Conservation (phyloP, 2,888 invertebrate genomes). For the Noctua janthina region DNA sequence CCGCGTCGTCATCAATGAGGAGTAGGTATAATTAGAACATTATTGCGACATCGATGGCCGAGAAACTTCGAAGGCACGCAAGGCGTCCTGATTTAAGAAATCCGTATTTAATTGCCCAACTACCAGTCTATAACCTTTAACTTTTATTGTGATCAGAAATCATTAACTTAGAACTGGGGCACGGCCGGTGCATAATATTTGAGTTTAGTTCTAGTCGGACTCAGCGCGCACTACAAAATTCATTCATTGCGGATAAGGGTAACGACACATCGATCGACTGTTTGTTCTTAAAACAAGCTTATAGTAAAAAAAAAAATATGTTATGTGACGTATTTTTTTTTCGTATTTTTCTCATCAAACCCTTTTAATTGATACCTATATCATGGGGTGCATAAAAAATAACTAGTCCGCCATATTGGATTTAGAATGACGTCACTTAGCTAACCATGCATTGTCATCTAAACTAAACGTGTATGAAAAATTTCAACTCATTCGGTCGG, state of each 20-base stretch:
- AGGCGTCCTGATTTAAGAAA: conserved; percentile 62
- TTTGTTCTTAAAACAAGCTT: background rate
- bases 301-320: background rate
- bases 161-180: conserved; percentile 57
- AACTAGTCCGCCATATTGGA: background rate
- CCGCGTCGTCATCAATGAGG: conserved; percentile 14
- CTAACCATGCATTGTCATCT: background rate
- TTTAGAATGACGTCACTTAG: background rate
- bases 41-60: conserved; percentile 45
- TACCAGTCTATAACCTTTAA: conserved; percentile 67
- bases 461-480: no score
- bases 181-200: conserved; percentile 63
- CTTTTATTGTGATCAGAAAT: conserved; percentile 72
- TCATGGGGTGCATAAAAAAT: no score
- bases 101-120: conserved; percentile 55
- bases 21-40: conserved; percentile 46
- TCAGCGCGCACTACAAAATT: background rate
- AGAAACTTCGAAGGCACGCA: conserved; percentile 57
- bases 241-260: background rate
- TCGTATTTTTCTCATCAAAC: no score
- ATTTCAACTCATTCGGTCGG: no score
- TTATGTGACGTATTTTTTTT: no score
- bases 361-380: no score
- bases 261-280: background rate
- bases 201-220: conserved; percentile 26